A percentile compares a stretch with the other conserved stretches of the same genome.
Evolutionary conservation across 1,140 invertebrate species (phyloP).

Genomic region (Archivesica marissinica): DNA sequence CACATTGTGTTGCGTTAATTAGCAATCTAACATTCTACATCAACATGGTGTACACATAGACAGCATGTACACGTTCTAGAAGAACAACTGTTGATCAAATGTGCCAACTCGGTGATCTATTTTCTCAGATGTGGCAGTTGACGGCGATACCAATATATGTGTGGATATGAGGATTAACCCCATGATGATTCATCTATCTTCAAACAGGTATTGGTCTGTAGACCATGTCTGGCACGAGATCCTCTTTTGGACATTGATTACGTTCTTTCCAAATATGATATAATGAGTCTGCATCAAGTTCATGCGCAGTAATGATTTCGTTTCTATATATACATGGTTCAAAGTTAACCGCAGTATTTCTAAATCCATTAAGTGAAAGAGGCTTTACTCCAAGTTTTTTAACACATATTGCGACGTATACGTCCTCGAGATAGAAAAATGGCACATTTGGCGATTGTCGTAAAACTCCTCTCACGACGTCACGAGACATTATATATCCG

Average conservation of each 20-base stretch:
- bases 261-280: slow-evolving; percentile 48
- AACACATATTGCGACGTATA: slow-evolving; percentile 79
- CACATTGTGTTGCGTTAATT: too few relatives aligned
- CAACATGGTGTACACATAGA: too few relatives aligned
- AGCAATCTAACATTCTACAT: too few relatives aligned
- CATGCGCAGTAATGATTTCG: slow-evolving; percentile 64
- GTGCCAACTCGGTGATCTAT: too few relatives aligned
- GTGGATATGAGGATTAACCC: too few relatives aligned
- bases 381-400: slow-evolving; percentile 59
- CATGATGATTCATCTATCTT: too few relatives aligned
- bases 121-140: too few relatives aligned
- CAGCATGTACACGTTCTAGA: too few relatives aligned
- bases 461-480: slow-evolving; percentile 78
- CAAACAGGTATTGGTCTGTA: not conserved
- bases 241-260: slow-evolving; percentile 22
- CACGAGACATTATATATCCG: slow-evolving; percentile 81
- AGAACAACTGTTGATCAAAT: too few relatives aligned
- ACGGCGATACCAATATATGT: too few relatives aligned
- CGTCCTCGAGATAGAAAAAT: slow-evolving; percentile 82
- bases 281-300: slow-evolving; percentile 31
- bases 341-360: slow-evolving; percentile 60
- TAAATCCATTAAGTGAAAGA: slow-evolving; percentile 65
- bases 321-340: slow-evolving; percentile 64
- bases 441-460: slow-evolving; percentile 71
- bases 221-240: slow-evolving; percentile 41